A percentile compares a stretch with the other conserved stretches of the same genome.
phyloP scores from a whole-genome alignment of 2,113 vertebrate genomes.

The Plecotus auritus region DNA sequence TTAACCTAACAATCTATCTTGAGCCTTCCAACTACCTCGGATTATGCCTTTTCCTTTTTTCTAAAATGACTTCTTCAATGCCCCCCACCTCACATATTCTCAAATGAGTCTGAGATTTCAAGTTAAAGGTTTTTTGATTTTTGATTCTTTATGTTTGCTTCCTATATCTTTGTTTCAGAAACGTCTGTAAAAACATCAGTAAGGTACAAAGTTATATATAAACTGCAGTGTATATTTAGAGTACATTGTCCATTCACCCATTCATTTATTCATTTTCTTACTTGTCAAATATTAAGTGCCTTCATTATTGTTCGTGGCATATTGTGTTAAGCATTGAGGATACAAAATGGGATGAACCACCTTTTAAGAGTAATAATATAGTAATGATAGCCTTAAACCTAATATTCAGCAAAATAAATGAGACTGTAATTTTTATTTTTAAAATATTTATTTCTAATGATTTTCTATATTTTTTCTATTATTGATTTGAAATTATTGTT shows the following conservation, averaged over 20 bases:
- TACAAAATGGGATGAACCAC: not conserved
- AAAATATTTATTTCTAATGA: not conserved
- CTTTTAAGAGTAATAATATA: not conserved
- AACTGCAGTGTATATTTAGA: not conserved
- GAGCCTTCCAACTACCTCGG: not conserved
- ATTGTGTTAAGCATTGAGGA: not conserved
- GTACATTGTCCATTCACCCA: not conserved
- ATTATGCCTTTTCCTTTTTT: not conserved
- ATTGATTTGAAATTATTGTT: constrained; percentile 43
- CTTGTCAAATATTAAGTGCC: not conserved
- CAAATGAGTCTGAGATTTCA: not conserved
- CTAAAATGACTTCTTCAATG: not conserved
- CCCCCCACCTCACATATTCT: not conserved
- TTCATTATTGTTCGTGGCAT: not conserved
- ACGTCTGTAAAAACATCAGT: not conserved
- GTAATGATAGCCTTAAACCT: not conserved
- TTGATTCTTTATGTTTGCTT: not conserved
- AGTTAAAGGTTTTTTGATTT: not conserved
- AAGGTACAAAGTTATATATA: not conserved
- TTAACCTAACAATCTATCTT: not conserved
- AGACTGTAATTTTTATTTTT: not conserved
- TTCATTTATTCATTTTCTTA: not conserved
- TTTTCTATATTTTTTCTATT: not conserved
- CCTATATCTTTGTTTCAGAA: not conserved
- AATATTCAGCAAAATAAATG: not conserved